Evolutionary conservation across 2,797 vertebrate species (phyloP).

Genomic region (Telmatherina bonti): DNA sequence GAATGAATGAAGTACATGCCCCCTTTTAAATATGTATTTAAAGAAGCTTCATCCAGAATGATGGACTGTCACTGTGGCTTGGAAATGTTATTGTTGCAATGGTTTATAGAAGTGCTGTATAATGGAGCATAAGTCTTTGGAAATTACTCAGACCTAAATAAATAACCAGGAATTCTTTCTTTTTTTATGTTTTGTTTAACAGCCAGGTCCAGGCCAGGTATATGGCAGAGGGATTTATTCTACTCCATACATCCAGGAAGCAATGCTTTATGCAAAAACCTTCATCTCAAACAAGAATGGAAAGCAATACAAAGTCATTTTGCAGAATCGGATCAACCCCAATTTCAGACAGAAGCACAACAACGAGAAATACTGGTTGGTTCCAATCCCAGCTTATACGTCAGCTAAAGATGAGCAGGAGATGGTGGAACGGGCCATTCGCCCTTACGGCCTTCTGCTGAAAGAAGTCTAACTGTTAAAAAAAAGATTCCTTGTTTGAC

Average conservation of each 20-base stretch:
- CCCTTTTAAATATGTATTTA: too few species aligned
- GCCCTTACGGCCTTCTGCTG: slow-evolving; percentile 39
- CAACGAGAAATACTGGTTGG: fast-evolving
- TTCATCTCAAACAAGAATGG: slow-evolving; percentile 13
- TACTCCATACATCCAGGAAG: slow-evolving; percentile 25
- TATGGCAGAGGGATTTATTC: slow-evolving; percentile 50
- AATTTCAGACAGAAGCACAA: neutral
- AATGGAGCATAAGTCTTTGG: too few species aligned
- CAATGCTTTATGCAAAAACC: neutral
- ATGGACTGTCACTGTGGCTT: too few species aligned
- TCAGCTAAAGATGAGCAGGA: neutral
- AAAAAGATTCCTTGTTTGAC: too few species aligned
- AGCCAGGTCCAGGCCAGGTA: neutral
- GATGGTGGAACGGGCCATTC: slow-evolving; percentile 24
- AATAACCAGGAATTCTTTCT: neutral
- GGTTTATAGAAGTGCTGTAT: too few species aligned
- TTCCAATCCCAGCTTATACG: fast-evolving
- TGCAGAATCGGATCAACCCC: slow-evolving; percentile 51
- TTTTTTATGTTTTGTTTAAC: slow-evolving; percentile 18
- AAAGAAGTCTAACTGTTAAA: neutral
- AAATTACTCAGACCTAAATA: too few species aligned
- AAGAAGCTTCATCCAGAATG: too few species aligned
- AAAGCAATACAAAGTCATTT: slow-evolving; percentile 39
- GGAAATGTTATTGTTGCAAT: too few species aligned
- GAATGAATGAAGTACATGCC: too few species aligned